Percentiles rank a stretch among this genome's conserved stretches.
phyloP scores from a whole-genome alignment of 1,140 invertebrate species.

The Drosophila lowei region DNA sequence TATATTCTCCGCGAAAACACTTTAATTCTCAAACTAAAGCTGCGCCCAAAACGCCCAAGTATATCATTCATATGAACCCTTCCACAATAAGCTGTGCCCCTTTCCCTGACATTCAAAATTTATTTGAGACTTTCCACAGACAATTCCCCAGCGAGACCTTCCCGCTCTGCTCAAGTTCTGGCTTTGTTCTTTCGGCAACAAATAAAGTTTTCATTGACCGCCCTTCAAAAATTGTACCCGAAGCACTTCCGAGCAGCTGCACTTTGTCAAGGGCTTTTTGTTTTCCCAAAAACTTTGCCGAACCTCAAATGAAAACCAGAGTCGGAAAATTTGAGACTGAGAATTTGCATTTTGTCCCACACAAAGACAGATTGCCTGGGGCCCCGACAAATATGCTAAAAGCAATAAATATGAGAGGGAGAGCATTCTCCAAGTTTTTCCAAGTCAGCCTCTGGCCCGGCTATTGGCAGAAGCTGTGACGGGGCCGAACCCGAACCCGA shows the following conservation, averaged over 20 bases:
- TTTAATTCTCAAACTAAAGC: too few relatives aligned
- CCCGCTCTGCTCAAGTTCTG: conserved; percentile 11
- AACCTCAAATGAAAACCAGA: conserved; percentile 51
- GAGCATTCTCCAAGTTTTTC: conserved; percentile 33
- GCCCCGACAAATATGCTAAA: conserved; percentile 56
- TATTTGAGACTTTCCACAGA: conserved; percentile 24
- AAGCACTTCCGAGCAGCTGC: conserved; percentile 45
- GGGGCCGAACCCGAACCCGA: background rate
- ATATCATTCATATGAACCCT: background rate
- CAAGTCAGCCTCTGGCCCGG: conserved; percentile 19
- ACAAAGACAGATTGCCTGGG: conserved; percentile 38
- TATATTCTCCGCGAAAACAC: too few relatives aligned
- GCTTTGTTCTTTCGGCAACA: conserved; percentile 26
- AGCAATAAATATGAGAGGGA: conserved; percentile 36
- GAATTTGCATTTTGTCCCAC: conserved; percentile 57
- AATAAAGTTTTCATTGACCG: conserved; percentile 44
- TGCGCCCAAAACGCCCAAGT: background rate
- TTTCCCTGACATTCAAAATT: conserved; percentile 30
- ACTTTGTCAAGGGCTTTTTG: conserved; percentile 46
- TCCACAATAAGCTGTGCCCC: background rate
- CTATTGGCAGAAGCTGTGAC: conserved; percentile 26
- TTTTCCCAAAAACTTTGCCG: conserved; percentile 45
- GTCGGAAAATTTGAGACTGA: conserved; percentile 49
- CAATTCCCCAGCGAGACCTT: conserved; percentile 20
- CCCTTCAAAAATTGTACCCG: conserved; percentile 25